Percentiles rank a stretch among this genome's conserved stretches.
Evolutionary conservation across 2,113 vertebrate species (phyloP).

Genomic region (Malurus melanocephalus): DNA sequence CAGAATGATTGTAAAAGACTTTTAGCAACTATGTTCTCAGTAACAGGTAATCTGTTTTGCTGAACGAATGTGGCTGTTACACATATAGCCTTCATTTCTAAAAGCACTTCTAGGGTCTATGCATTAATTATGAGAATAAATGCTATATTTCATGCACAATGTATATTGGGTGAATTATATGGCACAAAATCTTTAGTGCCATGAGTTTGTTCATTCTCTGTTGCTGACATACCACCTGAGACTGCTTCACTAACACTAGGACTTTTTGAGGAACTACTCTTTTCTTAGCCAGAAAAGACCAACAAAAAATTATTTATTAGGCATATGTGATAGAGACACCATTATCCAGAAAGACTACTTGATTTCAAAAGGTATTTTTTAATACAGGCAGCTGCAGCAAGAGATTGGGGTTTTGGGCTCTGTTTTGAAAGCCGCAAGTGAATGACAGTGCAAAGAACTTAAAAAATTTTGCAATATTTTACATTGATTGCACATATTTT

Average conservation of each 20-base stretch:
- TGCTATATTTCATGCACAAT: not conserved
- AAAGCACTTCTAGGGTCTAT: not conserved
- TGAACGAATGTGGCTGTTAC: not conserved
- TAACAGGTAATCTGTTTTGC: not conserved
- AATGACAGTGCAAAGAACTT: not conserved
- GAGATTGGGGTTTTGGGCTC: not conserved
- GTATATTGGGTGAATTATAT: not conserved
- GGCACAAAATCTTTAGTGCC: not conserved
- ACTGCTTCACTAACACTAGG: not conserved
- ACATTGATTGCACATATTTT: not conserved
- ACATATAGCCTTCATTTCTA: not conserved
- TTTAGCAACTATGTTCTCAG: not conserved
- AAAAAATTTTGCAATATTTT: not conserved
- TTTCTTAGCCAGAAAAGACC: not conserved
- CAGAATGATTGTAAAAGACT: not conserved
- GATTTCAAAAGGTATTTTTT: not conserved
- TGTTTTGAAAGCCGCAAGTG: not conserved
- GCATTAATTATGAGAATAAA: not conserved
- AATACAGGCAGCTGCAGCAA: not conserved
- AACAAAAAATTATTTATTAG: not conserved
- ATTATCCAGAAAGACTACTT: not conserved
- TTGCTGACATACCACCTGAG: not conserved
- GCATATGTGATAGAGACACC: not conserved
- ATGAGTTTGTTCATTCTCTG: not conserved
- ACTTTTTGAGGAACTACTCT: not conserved